These are phyloP conservation scores for Drosophila equinoxialis DNA, from an alignment of 1,140 invertebrate species.

Conservation along the genomic window DNA sequence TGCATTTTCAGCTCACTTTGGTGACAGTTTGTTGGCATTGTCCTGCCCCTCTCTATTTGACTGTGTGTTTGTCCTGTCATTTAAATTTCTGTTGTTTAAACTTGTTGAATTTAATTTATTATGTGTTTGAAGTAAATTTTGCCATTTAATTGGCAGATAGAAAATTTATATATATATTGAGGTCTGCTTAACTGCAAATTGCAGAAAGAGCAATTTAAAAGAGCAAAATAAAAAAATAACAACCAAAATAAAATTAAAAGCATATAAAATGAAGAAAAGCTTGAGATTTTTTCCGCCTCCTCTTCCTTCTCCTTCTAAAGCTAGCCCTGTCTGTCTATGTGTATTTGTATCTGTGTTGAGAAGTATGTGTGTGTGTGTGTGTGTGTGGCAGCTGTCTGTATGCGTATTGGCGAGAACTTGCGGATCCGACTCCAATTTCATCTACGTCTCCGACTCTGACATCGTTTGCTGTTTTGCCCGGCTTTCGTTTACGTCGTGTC, in stretches of 20 bases:
- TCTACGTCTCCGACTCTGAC: slow-evolving; percentile 46
- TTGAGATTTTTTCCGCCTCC: slow-evolving; percentile 39
- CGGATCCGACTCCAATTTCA: slow-evolving; percentile 25
- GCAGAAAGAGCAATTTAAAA: not conserved
- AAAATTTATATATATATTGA: slow-evolving; percentile 23
- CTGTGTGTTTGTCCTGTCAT: slow-evolving; percentile 17
- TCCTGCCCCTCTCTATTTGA: slow-evolving; percentile 2
- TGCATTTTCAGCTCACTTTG: slow-evolving; percentile 21
- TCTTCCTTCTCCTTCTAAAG: slow-evolving; percentile 40
- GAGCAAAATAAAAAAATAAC: not conserved
- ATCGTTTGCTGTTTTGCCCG: slow-evolving; percentile 10
- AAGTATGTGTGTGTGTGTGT: slow-evolving; percentile 47
- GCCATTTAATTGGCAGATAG: not conserved
- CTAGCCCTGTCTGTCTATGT: slow-evolving; percentile 23
- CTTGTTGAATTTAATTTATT: slow-evolving; percentile 57
- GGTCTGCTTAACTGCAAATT: too few relatives aligned
- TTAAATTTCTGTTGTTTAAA: slow-evolving; percentile 49
- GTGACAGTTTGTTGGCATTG: slow-evolving; percentile 44
- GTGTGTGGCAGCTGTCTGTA: slow-evolving; percentile 76
- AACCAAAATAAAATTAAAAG: slow-evolving; percentile 26
- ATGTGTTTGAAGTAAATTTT: not conserved
- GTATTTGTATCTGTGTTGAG: slow-evolving; percentile 6
- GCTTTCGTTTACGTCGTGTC: slow-evolving; percentile 17
- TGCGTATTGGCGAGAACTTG: slow-evolving; percentile 71
- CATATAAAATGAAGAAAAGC: slow-evolving; percentile 67